Percentiles rank a stretch among this genome's conserved stretches.
These are phyloP conservation scores for Periplaneta americana DNA, from an alignment of 1,140 invertebrate genomes.

Conservation along the genomic window DNA sequence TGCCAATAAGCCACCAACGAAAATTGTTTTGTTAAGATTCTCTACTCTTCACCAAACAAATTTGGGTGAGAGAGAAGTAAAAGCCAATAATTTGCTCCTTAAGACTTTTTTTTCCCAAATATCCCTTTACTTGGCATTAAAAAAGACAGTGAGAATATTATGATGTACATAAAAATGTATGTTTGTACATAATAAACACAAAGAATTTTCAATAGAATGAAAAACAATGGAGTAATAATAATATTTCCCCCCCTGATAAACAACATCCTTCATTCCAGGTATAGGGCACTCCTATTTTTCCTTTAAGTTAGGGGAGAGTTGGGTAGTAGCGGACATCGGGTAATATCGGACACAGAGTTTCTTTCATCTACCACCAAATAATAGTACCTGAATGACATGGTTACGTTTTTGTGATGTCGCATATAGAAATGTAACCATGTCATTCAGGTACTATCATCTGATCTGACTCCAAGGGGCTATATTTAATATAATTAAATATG, in stretches of 20 bases:
- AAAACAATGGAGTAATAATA: slow-evolving; percentile 2
- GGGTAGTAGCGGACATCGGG: no score
- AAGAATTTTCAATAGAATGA: slow-evolving; percentile 21
- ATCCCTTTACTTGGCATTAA: not conserved
- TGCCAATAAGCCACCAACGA: slow-evolving; percentile 9
- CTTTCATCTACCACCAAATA: no score
- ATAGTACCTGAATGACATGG: no score
- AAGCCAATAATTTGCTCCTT: not conserved
- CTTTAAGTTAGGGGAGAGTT: no score
- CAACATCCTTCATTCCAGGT: not conserved
- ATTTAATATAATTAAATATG: no score
- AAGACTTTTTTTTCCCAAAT: not conserved
- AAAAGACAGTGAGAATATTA: slow-evolving; percentile 18
- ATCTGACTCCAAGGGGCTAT: no score
- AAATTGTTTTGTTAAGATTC: not conserved
- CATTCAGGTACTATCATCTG: no score
- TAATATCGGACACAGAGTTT: no score
- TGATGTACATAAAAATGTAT: slow-evolving; percentile 33
- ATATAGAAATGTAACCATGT: no score
- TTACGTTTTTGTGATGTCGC: no score
- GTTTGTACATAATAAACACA: slow-evolving; percentile 40
- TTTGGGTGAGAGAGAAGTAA: not conserved
- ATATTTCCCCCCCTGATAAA: not conserved
- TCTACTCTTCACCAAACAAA: not conserved
- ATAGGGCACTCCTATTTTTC: not conserved